phyloP scores from a whole-genome alignment of 2,888 invertebrate genomes.

The Trachelus troglodyta region DNA sequence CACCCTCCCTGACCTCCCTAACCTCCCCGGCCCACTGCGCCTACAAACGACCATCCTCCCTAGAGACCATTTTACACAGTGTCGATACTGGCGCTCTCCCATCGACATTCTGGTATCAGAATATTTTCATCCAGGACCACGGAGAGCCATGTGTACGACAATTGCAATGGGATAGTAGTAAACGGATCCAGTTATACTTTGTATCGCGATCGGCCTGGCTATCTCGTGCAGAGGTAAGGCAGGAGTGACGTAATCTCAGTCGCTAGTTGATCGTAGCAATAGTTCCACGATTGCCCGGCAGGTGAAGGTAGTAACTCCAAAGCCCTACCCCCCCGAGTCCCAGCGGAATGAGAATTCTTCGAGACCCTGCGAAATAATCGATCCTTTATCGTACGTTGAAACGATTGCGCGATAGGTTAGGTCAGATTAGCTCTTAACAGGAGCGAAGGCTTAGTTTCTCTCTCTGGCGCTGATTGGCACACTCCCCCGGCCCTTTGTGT shows the following conservation, averaged over 20 bases:
- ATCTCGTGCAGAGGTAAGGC: neutral
- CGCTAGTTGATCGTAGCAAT: neutral
- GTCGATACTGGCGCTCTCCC: neutral
- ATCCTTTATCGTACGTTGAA: neutral
- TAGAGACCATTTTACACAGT: neutral
- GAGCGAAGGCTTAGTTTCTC: neutral
- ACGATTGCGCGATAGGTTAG: neutral
- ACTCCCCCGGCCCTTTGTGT: neutral
- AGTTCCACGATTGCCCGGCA: neutral
- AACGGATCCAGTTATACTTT: neutral
- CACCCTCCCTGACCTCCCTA: constrained; percentile 14
- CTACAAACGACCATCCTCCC: neutral
- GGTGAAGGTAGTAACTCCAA: neutral
- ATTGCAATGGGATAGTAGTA: neutral
- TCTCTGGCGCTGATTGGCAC: neutral
- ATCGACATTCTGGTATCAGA: neutral
- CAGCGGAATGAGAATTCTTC: neutral
- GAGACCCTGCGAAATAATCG: neutral
- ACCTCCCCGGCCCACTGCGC: constrained; percentile 16
- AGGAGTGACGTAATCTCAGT: neutral
- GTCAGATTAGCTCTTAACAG: neutral
- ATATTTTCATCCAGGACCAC: neutral
- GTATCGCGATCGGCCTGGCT: neutral
- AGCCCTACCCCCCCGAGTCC: neutral
- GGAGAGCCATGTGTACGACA: neutral